phyloP scores from a whole-genome alignment of 2,797 vertebrate species.

The Odontamblyopus rebecca region DNA sequence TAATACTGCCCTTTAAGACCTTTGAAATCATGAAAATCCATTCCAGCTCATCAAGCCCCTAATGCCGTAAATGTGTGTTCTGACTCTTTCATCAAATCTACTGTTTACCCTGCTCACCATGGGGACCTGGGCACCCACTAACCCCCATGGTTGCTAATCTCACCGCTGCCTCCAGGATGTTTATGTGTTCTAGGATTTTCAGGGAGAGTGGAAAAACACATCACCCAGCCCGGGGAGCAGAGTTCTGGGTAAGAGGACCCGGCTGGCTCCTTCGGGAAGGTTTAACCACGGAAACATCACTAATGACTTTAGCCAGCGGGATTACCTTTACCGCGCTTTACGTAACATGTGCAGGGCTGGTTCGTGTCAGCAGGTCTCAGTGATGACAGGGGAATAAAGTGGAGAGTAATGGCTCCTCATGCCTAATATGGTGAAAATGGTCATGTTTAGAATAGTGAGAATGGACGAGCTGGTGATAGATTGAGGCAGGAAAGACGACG shows the following conservation, averaged over 20 bases:
- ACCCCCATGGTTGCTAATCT: conserved; percentile 24
- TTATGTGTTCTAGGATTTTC: conserved; percentile 52
- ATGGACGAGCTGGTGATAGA: neutral
- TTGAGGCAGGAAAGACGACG: too few relatives aligned
- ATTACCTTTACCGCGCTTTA: conserved; percentile 2
- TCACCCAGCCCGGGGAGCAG: conserved; percentile 14
- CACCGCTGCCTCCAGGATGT: conserved; percentile 43
- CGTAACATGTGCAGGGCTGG: neutral
- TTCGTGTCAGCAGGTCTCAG: neutral
- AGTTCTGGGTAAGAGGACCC: conserved; percentile 22
- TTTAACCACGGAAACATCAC: conserved; percentile 15
- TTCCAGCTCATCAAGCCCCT: neutral
- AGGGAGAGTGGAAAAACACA: neutral
- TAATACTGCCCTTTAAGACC: too few relatives aligned
- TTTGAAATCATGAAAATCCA: neutral
- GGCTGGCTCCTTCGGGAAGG: conserved; percentile 9
- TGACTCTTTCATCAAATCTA: conserved; percentile 48
- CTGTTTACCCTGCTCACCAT: conserved; percentile 62
- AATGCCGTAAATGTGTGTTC: conserved; percentile 34
- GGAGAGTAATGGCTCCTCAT: neutral
- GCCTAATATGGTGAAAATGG: neutral
- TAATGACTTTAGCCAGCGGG: neutral
- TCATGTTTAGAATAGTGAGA: neutral
- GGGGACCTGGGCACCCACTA: conserved; percentile 46
- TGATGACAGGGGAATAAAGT: neutral